Base-by-base conservation (phyloP, 2,888 invertebrate genomes). In the Lepidocyrtoides sp. region DNA sequence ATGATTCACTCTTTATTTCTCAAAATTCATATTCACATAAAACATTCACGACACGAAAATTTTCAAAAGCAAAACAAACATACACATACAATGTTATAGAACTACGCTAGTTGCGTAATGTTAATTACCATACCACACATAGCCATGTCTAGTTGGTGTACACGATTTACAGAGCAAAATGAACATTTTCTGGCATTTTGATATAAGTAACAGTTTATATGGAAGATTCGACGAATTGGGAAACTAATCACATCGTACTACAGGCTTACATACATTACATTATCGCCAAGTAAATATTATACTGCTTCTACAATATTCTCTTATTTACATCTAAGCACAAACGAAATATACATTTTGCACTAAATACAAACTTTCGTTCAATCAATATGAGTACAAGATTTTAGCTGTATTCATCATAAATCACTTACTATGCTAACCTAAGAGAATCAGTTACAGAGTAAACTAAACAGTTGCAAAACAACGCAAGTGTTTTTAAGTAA, bases 181-280 rank as follows among this genome's bases (percentile, higher is more conserved):
- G 63, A 63, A 63, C 63, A 29, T 63, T 29, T 29, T 29, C 63
- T 63, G 63, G 63, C 63, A 17, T 54, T 20, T 12, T 63, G 14
- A 63, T 60, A 29, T 4, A 41, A 41, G 41, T 41, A n/a, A 51
- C 17, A 51, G 14, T 51, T 41, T 41, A 41, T n/a, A 51, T 51
- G 51, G 51, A 51, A 51, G 51, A 17, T 17, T 51, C 17, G 51
- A n/a, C 51, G 17, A 17, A n/a, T 17, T 10, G 17, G 51, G 51
- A 51, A 51, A 51, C n/a, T 17, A 41, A n/a, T n/a, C 17, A 2
- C 17, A 51, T 51, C 5, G 17, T 3, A 51, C 23, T 17, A n/a
- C 51, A n/a, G n/a, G 2, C n/a, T 51, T n/a, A 10, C 51, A n/a
- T 1, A n/a, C n/a, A n/a, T n/a, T n/a, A n/a, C n/a, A n/a, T n/a